These are phyloP conservation scores for Folsomia manolachei DNA, from an alignment of 2,888 invertebrate species.

Conservation along the genomic window DNA sequence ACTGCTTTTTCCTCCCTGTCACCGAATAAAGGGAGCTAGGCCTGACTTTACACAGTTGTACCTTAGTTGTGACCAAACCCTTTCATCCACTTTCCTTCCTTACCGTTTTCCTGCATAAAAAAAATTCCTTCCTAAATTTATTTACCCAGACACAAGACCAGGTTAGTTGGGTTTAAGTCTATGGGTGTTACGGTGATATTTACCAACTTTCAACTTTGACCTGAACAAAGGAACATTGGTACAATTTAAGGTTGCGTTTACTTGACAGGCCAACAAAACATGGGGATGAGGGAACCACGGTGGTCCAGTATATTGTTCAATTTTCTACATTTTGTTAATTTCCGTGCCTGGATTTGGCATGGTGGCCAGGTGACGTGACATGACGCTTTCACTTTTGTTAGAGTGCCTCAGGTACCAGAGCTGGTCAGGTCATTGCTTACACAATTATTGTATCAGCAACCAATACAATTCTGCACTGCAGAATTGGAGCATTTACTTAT, in stretches of 20 bases:
- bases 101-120: constrained; percentile 19
- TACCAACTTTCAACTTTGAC: constrained; percentile 40
- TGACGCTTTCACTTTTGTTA: not conserved
- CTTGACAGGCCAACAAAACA: constrained; percentile 2
- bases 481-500: too few species aligned
- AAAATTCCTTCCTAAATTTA: constrained; percentile 12
- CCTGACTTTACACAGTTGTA: not conserved
- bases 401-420: not conserved
- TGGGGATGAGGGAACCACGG: constrained; percentile 1
- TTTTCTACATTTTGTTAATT: not conserved
- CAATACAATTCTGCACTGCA: too few species aligned
- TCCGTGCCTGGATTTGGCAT: not conserved
- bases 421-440: too few species aligned
- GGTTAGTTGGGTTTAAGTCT: too few species aligned
- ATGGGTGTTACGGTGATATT: too few species aligned
- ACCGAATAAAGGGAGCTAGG: constrained; percentile 3
- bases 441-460: too few species aligned
- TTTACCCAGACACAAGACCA: constrained; percentile 3
- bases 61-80: not conserved
- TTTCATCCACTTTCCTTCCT: constrained; percentile 5
- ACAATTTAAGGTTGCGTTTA: too few species aligned
- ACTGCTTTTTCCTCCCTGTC: constrained; percentile 24
- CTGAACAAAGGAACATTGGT: constrained; percentile 5
- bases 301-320: not conserved
- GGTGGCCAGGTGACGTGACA: not conserved